phyloP scores from a whole-genome alignment of 2,797 vertebrate genomes.

The Notolabrus celidotus region DNA sequence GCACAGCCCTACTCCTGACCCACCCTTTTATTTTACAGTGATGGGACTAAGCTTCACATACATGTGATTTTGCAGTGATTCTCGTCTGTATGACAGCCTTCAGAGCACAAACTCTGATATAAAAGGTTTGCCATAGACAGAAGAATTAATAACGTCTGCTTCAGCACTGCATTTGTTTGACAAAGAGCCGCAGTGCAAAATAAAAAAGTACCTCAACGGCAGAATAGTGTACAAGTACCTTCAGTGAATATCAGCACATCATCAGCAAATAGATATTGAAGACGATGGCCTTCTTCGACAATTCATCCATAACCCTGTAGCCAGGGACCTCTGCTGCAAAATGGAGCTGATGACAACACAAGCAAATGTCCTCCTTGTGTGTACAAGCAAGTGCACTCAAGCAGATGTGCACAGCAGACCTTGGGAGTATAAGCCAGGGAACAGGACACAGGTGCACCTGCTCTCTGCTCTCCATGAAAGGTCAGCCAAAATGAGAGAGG shows the following conservation, averaged over 20 bases:
- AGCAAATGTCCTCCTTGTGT: constrained; percentile 79
- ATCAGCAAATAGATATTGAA: constrained; percentile 19
- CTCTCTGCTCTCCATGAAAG: constrained; percentile 79
- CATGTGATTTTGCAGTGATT: not conserved
- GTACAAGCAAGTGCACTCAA: constrained; percentile 74
- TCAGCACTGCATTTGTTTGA: not conserved
- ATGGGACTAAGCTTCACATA: not conserved
- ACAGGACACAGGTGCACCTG: constrained; percentile 82
- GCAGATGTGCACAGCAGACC: constrained; percentile 80
- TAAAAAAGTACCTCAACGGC: not conserved
- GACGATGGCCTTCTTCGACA: constrained; percentile 50
- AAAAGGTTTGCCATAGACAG: not conserved
- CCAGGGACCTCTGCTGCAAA: constrained; percentile 63
- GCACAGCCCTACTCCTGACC: no score
- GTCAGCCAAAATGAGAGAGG: constrained; percentile 77
- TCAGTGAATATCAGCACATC: constrained; percentile 45
- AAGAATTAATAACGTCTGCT: not conserved
- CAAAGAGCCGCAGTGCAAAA: not conserved
- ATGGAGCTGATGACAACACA: constrained; percentile 78
- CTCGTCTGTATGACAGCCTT: not conserved
- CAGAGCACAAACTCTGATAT: not conserved
- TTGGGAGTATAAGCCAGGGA: constrained; percentile 78
- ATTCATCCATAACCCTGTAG: constrained; percentile 66
- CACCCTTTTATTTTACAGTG: not conserved
- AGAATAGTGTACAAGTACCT: constrained; percentile 14